Conservation (phyloP, 2,888 invertebrate species). For the Spodoptera picta region DNA sequence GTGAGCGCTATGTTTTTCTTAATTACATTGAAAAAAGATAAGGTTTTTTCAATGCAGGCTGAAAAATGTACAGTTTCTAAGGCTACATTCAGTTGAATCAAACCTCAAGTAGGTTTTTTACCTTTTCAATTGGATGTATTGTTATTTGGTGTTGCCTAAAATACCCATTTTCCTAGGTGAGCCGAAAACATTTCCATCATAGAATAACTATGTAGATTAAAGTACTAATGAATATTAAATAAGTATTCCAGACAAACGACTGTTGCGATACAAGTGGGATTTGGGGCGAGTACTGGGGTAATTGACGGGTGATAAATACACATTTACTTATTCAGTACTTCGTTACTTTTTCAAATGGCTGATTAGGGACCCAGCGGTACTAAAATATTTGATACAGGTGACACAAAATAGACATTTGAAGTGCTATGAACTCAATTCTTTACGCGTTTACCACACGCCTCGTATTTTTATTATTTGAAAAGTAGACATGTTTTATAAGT, state of each 20-base stretch:
- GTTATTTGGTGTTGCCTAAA: neutral
- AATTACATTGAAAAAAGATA: slow-evolving; percentile 4
- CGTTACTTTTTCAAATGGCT: slow-evolving; percentile 24
- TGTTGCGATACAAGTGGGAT: slow-evolving; percentile 8
- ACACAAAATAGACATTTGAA: slow-evolving; percentile 7
- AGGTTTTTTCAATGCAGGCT: slow-evolving; percentile 1
- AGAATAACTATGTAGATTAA: slow-evolving; percentile 1
- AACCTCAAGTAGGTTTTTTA: no score
- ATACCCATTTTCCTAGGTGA: no score
- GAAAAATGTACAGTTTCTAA: slow-evolving; percentile 4
- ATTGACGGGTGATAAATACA: slow-evolving; percentile 13
- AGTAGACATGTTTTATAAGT: no score
- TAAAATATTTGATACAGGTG: neutral
- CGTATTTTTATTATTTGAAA: no score
- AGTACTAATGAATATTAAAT: slow-evolving; percentile 13
- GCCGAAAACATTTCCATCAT: no score
- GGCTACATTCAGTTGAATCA: neutral
- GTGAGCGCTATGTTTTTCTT: slow-evolving; percentile 14
- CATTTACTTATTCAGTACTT: slow-evolving; percentile 9
- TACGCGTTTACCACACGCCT: neutral
- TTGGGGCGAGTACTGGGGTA: slow-evolving; percentile 7
- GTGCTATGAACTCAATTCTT: neutral
- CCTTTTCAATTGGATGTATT: neutral
- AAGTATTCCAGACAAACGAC: slow-evolving; percentile 12
- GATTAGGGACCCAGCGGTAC: slow-evolving; percentile 9